Percentiles rank a stretch among this genome's conserved stretches.
phyloP scores from a whole-genome alignment of 2,888 invertebrate species.

The Notocelia uddmanniana region DNA sequence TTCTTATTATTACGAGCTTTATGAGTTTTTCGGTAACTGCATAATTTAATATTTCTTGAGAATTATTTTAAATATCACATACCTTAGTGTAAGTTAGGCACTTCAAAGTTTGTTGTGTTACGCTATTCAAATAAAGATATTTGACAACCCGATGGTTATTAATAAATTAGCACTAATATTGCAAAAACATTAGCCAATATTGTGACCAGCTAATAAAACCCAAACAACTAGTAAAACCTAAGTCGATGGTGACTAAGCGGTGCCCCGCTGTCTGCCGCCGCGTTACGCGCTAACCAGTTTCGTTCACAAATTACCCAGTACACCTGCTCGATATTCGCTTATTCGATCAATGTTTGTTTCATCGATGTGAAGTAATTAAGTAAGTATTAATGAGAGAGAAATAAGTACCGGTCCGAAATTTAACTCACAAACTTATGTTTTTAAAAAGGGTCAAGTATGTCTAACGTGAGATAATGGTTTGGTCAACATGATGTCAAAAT shows the following conservation, averaged over 20 bases:
- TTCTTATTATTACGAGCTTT: conserved; percentile 24
- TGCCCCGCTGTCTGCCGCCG: conserved; percentile 70
- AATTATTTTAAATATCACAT: not conserved
- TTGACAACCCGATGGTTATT: not conserved
- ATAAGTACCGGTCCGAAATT: not conserved
- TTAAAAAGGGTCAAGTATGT: no score
- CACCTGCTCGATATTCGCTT: conserved; percentile 29
- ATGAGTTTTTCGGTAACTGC: conserved; percentile 31
- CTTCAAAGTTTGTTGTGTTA: not conserved
- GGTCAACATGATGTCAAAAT: no score
- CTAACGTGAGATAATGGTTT: no score
- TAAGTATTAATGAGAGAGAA: not conserved
- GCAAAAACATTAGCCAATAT: conserved; percentile 4
- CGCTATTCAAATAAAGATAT: not conserved
- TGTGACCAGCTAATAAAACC: conserved; percentile 8
- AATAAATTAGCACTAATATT: not conserved
- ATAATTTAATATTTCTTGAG: conserved; percentile 5
- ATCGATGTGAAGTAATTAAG: not conserved
- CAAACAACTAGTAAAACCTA: conserved; percentile 42
- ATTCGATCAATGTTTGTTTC: conserved; percentile 14
- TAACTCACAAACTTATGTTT: no score
- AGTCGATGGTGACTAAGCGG: conserved; percentile 64
- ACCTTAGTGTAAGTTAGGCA: not conserved
- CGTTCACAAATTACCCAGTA: conserved; percentile 46
- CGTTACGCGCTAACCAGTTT: conserved; percentile 70